Percentiles rank a stretch among this genome's conserved stretches.
Evolutionary conservation across 2,888 invertebrate genomes (phyloP).

Genomic region (Epistrophe eligans): DNA sequence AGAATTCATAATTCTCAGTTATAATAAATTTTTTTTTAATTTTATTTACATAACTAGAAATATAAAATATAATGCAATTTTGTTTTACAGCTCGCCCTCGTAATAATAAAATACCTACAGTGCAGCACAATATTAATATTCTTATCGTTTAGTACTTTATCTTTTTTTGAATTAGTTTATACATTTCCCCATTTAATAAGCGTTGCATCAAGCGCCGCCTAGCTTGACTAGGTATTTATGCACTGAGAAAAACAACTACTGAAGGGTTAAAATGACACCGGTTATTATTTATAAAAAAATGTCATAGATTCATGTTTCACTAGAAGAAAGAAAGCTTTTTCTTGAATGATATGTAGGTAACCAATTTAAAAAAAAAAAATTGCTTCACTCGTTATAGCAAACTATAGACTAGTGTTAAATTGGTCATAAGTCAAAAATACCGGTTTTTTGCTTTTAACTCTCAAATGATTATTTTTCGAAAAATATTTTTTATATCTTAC

Average conservation of each 20-base stretch:
- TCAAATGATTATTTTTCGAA: too few relatives aligned
- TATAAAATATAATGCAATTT: conserved; percentile 41
- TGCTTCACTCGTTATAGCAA: too few relatives aligned
- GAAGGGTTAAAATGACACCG: too few relatives aligned
- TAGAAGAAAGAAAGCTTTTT: too few relatives aligned
- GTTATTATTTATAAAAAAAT: too few relatives aligned
- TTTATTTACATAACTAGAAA: conserved; percentile 36
- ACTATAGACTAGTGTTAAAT: too few relatives aligned
- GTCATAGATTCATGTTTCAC: too few relatives aligned
- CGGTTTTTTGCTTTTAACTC: too few relatives aligned
- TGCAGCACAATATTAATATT: conserved; percentile 40
- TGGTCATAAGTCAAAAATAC: too few relatives aligned
- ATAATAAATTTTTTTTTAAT: conserved; percentile 16
- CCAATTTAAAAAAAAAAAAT: too few relatives aligned
- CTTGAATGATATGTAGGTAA: too few relatives aligned
- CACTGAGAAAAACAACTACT: background rate
- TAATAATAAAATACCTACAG: background rate
- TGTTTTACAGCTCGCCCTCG: background rate
- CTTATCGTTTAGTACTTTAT: conserved; percentile 30
- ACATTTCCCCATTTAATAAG: conserved; percentile 56
- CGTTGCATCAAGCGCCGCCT: conserved; percentile 31
- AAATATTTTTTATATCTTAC: too few relatives aligned
- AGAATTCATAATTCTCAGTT: conserved; percentile 37
- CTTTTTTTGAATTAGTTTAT: conserved; percentile 57
- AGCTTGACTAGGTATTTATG: background rate